These are phyloP conservation scores for Temnothorax nylanderi DNA, from an alignment of 1,140 invertebrate species.

Conservation along the genomic window DNA sequence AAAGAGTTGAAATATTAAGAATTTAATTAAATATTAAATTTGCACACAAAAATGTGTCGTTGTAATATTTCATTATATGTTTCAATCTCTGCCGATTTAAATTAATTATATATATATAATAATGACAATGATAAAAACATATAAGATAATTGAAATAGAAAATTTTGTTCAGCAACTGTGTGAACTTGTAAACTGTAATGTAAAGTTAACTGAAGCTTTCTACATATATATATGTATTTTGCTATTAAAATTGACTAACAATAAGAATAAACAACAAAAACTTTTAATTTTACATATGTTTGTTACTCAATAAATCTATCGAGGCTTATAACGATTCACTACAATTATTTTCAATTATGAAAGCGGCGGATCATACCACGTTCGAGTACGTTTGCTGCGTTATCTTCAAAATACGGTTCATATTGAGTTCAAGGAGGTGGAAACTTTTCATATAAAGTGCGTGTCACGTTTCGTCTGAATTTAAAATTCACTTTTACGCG, in stretches of 20 bases:
- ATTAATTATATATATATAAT: neutral
- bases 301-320: neutral
- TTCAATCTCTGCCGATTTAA: neutral
- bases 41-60: neutral
- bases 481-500: conserved; percentile 39
- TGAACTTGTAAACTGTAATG: no score
- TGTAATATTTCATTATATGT: neutral
- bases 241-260: neutral
- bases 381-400: conserved; percentile 50
- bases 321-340: conserved; percentile 9
- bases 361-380: conserved; percentile 34
- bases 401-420: conserved; percentile 28
- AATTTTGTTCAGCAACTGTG: no score
- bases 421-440: conserved; percentile 71
- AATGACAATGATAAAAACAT: neutral
- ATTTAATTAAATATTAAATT: neutral
- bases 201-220: neutral
- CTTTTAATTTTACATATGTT: conserved; percentile 1
- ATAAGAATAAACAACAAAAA: neutral
- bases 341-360: neutral
- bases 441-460: conserved; percentile 55
- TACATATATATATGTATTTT: neutral
- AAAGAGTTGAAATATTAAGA: no score
- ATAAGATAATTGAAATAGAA: neutral
- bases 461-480: conserved; percentile 55